Evolutionary conservation across 1,140 invertebrate genomes (phyloP), one percentile per base, ranked within the genome.

Genomic region (Bombus picipes): DNA sequence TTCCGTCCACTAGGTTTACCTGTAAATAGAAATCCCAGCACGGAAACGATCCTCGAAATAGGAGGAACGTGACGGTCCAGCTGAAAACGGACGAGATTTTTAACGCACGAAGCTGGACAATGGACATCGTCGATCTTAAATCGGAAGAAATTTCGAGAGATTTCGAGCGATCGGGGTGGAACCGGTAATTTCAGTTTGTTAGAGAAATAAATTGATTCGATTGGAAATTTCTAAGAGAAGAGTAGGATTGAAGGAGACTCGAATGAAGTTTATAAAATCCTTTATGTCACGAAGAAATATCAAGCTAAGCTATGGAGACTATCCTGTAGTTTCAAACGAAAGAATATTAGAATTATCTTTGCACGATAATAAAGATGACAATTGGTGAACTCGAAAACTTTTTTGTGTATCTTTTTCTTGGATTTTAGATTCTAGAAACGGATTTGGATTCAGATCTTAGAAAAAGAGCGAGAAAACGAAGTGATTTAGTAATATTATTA

Each of bases 21-120:
- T 79, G 76, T 62, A 87, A 79, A 79, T 79, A 53, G 68, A 73
- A 72, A 57, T 53, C 74, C 25, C 25, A 12, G 41, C 66, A 28
- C 32, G 43, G 22, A 78, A 78, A 72, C 70, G 59, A 85, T 72
- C 43, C 76, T n/a, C 13, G 39, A 66, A 79, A 47, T 68, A 37
- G 41, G 32, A 41, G 15, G 32, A 2, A 79, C 77, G 41, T 18
- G 57, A 28, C 5, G 15, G 53, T 62, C 28, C 32, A 10, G 22
- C 0, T 10, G 25, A 47, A 39, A 34, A n/a, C 43, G 3, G 18
- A 28, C 47, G 34, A 12, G 34, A 32, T n/a, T 77, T 77, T n/a
- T 47, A 41, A 3, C 32, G 15, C 32, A 3, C 18, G 43, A 34
- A 18, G 12, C 22, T 39, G 10, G 25, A 37, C 25, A 15, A 8